These are phyloP conservation scores for Simalia tracyae DNA, from an alignment of 2,797 vertebrate species.

Conservation along the genomic window DNA sequence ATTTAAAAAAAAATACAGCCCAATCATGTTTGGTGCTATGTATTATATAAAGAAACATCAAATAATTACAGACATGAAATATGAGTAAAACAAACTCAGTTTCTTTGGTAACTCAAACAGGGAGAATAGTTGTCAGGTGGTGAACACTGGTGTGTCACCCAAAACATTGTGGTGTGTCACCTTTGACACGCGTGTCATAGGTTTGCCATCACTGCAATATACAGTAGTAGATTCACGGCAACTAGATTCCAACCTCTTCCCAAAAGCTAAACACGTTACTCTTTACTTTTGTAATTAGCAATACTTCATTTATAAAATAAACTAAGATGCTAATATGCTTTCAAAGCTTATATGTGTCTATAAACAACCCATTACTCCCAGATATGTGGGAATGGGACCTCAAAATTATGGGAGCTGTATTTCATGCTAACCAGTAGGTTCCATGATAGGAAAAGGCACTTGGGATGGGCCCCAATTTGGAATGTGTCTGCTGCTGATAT, in stretches of 20 bases:
- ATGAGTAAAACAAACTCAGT: too few species aligned
- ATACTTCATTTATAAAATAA: neutral
- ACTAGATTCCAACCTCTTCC: neutral
- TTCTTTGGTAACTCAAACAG: too few species aligned
- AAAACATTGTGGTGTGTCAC: too few species aligned
- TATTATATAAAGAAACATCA: too few species aligned
- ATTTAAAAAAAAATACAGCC: too few species aligned
- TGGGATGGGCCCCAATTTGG: neutral
- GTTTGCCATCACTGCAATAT: neutral
- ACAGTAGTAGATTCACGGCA: neutral
- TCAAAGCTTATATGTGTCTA: neutral
- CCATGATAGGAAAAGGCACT: neutral
- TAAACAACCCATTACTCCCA: neutral
- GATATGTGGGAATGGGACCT: neutral
- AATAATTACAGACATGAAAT: too few species aligned
- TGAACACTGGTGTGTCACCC: too few species aligned
- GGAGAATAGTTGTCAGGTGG: too few species aligned
- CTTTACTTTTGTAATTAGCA: neutral
- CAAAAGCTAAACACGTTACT: neutral
- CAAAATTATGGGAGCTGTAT: neutral
- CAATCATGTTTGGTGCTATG: too few species aligned
- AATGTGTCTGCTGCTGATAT: neutral
- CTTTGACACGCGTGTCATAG: too few species aligned
- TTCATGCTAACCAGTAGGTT: neutral
- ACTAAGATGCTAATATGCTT: neutral